Conservation (phyloP, 2,113 vertebrate genomes). For the Carassius gibelio region DNA sequence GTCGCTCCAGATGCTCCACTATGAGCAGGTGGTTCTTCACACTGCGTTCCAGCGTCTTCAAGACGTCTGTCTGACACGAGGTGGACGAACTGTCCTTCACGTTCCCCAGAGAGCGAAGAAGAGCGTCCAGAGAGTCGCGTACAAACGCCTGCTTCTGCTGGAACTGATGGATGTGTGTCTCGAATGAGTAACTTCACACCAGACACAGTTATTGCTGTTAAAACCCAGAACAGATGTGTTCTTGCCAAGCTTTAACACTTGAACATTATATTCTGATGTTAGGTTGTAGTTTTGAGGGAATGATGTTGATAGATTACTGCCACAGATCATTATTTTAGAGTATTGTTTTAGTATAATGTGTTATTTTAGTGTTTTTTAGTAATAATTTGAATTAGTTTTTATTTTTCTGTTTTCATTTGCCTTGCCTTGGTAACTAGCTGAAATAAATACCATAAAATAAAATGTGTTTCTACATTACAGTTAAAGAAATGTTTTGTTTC, state of each 20-base stretch:
- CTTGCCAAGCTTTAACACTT: not conserved
- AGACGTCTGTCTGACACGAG: constrained; percentile 43
- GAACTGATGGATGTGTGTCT: constrained; percentile 48
- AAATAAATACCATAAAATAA: too few species aligned
- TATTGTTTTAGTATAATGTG: too few species aligned
- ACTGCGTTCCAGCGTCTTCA: constrained; percentile 16
- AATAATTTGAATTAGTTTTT: too few species aligned
- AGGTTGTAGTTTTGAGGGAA: not conserved
- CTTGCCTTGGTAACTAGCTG: too few species aligned
- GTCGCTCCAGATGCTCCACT: constrained; percentile 36
- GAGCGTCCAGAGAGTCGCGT: constrained; percentile 37
- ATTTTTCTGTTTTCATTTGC: not conserved
- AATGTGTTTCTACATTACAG: too few species aligned
- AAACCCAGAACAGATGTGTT: not conserved
- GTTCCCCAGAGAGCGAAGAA: not conserved
- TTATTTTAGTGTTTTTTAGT: too few species aligned
- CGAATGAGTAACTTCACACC: not conserved
- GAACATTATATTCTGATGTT: not conserved
- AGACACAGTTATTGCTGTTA: not conserved
- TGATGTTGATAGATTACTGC: not conserved
- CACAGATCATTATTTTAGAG: too few species aligned
- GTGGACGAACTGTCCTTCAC: not conserved
- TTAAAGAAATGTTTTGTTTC: too few species aligned
- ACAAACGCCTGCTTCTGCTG: constrained; percentile 61
- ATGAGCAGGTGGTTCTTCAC: constrained; percentile 46